phyloP scores from a whole-genome alignment of 2,797 vertebrate genomes.

The Sylvilagus floridanus region DNA sequence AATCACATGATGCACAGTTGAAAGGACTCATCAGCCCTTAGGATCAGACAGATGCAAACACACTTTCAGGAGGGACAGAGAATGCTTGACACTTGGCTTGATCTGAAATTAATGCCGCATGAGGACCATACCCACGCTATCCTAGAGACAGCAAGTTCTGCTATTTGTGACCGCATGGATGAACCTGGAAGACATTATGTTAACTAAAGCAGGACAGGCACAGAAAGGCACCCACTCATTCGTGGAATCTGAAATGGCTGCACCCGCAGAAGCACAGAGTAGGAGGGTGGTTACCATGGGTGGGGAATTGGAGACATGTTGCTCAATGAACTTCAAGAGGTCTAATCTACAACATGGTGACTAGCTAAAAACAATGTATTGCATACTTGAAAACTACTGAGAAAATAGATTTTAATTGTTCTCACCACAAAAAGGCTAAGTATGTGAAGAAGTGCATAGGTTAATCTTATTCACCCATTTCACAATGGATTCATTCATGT shows the following conservation, averaged over 20 bases:
- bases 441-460: background rate
- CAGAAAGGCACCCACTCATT: background rate
- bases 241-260: background rate
- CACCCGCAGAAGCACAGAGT: background rate
- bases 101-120: background rate
- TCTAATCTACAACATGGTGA: background rate
- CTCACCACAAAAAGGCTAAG: background rate
- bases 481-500: background rate
- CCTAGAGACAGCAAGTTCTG: background rate
- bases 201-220: background rate
- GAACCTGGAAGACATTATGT: background rate
- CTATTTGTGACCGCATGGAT: background rate
- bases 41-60: background rate
- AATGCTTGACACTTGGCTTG: background rate
- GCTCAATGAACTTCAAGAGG: background rate
- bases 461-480: background rate
- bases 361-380: background rate
- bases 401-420: background rate
- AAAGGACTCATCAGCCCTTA: background rate
- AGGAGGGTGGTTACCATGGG: background rate
- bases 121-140: background rate
- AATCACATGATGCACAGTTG: background rate
- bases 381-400: background rate
- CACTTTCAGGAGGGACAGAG: too few species aligned
- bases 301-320: rapidly evolving